Conservation (phyloP, 2,888 invertebrate genomes). For the Brachylomia viminalis region DNA sequence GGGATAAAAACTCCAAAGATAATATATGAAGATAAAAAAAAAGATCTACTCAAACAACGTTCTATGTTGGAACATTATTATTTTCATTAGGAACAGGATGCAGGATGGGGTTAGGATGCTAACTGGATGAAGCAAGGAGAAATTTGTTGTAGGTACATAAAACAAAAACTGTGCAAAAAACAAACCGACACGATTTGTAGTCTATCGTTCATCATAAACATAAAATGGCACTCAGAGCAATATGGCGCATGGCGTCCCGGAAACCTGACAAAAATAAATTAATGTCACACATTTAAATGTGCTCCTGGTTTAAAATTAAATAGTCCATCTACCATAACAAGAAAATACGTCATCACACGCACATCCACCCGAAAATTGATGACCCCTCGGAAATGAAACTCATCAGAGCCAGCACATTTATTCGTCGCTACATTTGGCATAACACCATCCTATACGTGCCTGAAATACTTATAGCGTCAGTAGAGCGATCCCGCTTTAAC, state of each 20-base stretch:
- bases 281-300: constrained; percentile 17
- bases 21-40: too few relatives aligned
- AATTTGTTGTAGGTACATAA: background rate
- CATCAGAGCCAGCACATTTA: constrained; percentile 49
- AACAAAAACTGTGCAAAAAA: background rate
- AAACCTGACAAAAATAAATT: constrained; percentile 9
- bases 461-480: constrained; percentile 74
- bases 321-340: background rate
- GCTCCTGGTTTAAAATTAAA: constrained; percentile 5
- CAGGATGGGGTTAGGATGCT: too few relatives aligned
- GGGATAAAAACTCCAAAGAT: too few relatives aligned
- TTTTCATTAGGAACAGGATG: too few relatives aligned
- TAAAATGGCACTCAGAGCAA: background rate
- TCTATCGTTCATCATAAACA: background rate
- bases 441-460: constrained; percentile 78
- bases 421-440: constrained; percentile 70
- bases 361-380: constrained; percentile 33
- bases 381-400: constrained; percentile 61
- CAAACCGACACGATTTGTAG: background rate
- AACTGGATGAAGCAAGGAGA: background rate
- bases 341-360: constrained; percentile 35
- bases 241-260: background rate
- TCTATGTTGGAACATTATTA: too few relatives aligned
- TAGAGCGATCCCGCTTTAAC: constrained; percentile 77
- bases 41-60: too few relatives aligned